Evolutionary conservation across 2,888 invertebrate species (phyloP).

Genomic region (Eupithecia subumbrata): DNA sequence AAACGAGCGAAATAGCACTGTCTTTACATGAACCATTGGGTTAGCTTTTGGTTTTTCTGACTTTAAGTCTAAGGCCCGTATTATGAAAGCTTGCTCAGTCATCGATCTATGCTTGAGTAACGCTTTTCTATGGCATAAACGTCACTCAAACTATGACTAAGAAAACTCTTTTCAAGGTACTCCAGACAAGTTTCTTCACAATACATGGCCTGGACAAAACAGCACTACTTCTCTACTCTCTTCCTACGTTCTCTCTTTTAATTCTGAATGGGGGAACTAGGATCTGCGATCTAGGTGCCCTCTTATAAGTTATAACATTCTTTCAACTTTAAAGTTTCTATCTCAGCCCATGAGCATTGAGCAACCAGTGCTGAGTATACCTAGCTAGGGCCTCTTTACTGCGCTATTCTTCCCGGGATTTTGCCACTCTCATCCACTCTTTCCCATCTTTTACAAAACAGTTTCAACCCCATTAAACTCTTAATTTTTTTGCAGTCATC

Average conservation of each 20-base stretch:
- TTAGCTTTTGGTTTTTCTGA: neutral
- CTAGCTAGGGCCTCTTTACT: too few species aligned
- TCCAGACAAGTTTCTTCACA: neutral
- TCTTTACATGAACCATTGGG: too few species aligned
- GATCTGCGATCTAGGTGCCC: too few species aligned
- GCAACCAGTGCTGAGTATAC: too few species aligned
- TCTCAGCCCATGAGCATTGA: neutral
- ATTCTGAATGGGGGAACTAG: too few species aligned
- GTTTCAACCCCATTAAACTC: neutral
- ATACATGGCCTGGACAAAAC: too few species aligned
- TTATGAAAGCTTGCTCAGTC: too few species aligned
- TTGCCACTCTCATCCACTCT: neutral
- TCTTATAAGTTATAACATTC: neutral
- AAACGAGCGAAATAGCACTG: too few species aligned
- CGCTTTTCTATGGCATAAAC: too few species aligned
- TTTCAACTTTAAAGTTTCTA: neutral
- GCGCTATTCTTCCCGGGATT: neutral
- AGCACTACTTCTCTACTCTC: neutral
- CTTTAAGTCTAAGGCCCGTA: neutral
- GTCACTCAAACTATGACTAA: too few species aligned
- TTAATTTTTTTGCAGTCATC: neutral
- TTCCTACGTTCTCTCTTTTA: neutral
- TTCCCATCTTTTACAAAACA: neutral
- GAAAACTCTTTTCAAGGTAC: too few species aligned
- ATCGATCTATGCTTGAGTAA: too few species aligned